Evolutionary conservation across 2,888 invertebrate species (phyloP), one percentile per base, ranked within the genome.

Genomic region (Aethes cnicana): DNA sequence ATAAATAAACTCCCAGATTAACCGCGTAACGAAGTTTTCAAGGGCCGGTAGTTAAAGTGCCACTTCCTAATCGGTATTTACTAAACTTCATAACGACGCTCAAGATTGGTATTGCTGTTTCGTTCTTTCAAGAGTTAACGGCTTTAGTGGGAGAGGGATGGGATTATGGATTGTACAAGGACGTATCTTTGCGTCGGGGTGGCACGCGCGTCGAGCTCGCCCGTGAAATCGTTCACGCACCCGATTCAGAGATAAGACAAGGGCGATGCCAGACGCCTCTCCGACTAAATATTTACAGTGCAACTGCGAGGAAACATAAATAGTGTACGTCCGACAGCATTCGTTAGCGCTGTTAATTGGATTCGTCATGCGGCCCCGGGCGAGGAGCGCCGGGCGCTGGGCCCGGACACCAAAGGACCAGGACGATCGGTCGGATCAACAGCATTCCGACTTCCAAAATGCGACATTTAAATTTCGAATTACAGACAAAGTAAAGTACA

Each of bases 221-320:
- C 78, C 68, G 59, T 66, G 70, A 77, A 79, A 74, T 74, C 77
- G 74, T 72, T 72, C 72, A 74, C 72, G 62, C 71, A 63, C 64
- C 59, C 72, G 83, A 81, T 81, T 69, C 68, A 74, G 74, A 77
- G 84, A 86, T 86, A 84, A 84, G 76, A 68, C 73, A 71, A 78
- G 76, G 77, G 77, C 69, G 68, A 72, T 73, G 74, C 84, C 87
- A 86, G 86, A 86, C 83, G 77, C 81, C 72, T 73, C 71, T 71
- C 66, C 72, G 70, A 73, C 82, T 81, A 85, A 87, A 88, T 87
- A 84, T 87, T 87, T 87, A 87, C 87, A 82, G 72, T 82, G 77
- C 65, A 73, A 79, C 78, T 81, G 76, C 72, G 69, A 73, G 85
- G 81, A 83, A 84, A 86, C 82, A 81, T 86, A 88, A 87, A 88